Evolutionary conservation across 37 sponge, comb jelly and placozoan genomes (phyloP), one percentile per base, ranked within the genome.

Genomic region (Dysidea cf. avara): DNA sequence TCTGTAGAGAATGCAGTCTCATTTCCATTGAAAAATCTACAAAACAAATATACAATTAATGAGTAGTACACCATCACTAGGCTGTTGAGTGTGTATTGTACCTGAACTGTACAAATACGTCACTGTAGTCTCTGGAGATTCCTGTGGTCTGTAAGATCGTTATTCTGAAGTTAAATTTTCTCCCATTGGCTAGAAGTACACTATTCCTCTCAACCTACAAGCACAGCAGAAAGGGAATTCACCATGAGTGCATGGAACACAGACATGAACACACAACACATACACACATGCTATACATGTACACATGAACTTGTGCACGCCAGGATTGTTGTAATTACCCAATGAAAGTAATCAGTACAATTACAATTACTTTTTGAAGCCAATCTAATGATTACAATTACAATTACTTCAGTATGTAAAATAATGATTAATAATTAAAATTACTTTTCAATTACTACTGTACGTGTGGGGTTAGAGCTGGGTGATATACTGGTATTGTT

Each of bases 41-140:
- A 7, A 50, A 65, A 65, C 14, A 18, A 18, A 65, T 12, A 37
- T 13, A 12, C 12, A 16, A 64, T 13, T 12, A 33, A 32, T 32
- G 11, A 32, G 6, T 5, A 29, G 38, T 39, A 39, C 28, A 39
- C 47, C 39, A 4, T 25, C 24, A 39, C 43, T 2, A 39, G 17
- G 14, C 25, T 37, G 35, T 39, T 9, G 9, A 9, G n/a, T n/a
- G n/a, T n/a, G 25, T 6, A 25, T 39, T 64, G 6, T 2, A 86
- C 87, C 72, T 86, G 78, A 81, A 87, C 62, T 87, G 88, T 1
- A 87, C 83, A 77, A 87, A 87, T 22, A 81, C 56, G 32, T 87
- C 83, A 34, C 83, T 67, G 53, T 77, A 87, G 26, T 87, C 88
- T 53, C 83, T 48, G 18, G 88, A 83, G 18, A 87, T 81, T 11